Conservation (phyloP, 1,140 invertebrate genomes). For the Zaprionus ornatus region DNA sequence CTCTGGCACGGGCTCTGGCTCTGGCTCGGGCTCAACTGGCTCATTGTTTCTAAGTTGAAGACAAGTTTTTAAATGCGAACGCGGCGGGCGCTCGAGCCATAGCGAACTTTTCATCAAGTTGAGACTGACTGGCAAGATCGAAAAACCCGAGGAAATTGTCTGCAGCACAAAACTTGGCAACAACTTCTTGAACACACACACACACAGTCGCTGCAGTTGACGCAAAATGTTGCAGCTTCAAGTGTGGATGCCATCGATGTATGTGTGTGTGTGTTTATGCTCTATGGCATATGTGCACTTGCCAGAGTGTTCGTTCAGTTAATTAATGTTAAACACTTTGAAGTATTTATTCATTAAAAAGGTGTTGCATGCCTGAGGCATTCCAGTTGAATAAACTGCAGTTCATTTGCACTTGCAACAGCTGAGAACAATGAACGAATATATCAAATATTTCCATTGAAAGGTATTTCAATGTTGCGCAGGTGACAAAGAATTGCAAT, state of each 20-base stretch:
- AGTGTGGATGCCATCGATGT: not conserved
- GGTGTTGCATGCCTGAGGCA: not conserved
- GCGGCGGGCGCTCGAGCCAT: slow-evolving; percentile 5
- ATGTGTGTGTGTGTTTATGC: not conserved
- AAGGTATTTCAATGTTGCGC: no score
- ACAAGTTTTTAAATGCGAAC: slow-evolving; percentile 30
- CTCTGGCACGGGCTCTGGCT: no score
- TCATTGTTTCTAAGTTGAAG: slow-evolving; percentile 39
- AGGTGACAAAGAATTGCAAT: no score
- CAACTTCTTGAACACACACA: not conserved
- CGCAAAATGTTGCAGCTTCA: not conserved
- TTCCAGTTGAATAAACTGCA: not conserved
- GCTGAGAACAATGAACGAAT: no score
- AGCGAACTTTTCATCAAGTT: slow-evolving; percentile 18
- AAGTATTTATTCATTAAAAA: not conserved
- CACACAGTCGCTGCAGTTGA: no score
- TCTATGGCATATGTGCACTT: no score
- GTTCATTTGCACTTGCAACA: not conserved
- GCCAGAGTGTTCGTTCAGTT: not conserved
- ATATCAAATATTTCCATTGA: no score
- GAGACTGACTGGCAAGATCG: slow-evolving; percentile 18
- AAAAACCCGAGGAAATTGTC: not conserved
- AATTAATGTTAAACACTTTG: not conserved
- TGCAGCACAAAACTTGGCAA: not conserved
- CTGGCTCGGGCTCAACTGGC: not conserved